Conservation (phyloP, 2,888 invertebrate genomes). For the Xestia sexstrigata region DNA sequence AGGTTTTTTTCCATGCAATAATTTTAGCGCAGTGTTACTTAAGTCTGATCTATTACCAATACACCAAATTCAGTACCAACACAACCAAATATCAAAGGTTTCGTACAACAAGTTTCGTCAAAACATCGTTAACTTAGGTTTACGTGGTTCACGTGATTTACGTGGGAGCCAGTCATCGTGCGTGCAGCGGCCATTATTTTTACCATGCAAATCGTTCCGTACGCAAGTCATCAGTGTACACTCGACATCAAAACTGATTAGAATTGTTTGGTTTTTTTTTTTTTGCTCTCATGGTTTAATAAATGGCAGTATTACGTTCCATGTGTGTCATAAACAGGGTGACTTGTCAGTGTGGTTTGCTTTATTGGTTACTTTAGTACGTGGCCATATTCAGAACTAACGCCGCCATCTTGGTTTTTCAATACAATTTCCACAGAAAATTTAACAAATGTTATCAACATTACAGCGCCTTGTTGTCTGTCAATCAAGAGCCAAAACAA, state of each 20-base stretch:
- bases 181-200: slow-evolving; percentile 60
- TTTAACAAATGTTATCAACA: background rate
- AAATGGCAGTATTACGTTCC: background rate
- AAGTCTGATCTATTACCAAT: background rate
- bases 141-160: slow-evolving; percentile 40
- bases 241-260: slow-evolving; percentile 27
- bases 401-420: background rate
- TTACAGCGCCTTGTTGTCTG: background rate
- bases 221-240: slow-evolving; percentile 62
- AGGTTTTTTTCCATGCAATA: too few relatives aligned
- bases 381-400: background rate
- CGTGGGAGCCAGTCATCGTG: slow-evolving; percentile 54
- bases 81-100: background rate
- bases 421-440: background rate
- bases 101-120: slow-evolving; percentile 1
- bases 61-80: background rate
- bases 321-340: background rate
- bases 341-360: background rate
- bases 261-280: background rate
- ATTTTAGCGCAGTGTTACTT: too few relatives aligned
- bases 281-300: background rate
- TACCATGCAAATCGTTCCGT: slow-evolving; percentile 58
- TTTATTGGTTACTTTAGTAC: background rate
- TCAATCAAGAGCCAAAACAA: background rate
- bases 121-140: slow-evolving; percentile 50